Evolutionary conservation across 2,888 invertebrate genomes (phyloP), one percentile per base, ranked within the genome.

Genomic region (Ophion obscuratus): DNA sequence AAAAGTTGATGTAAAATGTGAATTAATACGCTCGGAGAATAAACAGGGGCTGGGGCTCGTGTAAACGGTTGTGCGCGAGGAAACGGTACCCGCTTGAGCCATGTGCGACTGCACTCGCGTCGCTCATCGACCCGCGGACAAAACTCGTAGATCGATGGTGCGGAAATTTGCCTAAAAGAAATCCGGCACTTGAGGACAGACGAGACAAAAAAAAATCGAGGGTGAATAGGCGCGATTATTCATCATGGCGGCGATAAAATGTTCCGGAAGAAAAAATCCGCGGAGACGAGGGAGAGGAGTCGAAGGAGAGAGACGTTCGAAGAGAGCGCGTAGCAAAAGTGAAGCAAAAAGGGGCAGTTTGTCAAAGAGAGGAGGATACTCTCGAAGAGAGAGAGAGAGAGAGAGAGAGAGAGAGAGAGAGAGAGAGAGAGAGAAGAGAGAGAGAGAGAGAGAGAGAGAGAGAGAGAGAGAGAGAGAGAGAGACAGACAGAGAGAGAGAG

Each of bases 291-390:
- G 10, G 17, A 57, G 67, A n/a, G 40, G 59, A 14, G 59, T 77
- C 67, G 67, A 57, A 24, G 66, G 66, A 67, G 24, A 24, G 57
- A 6, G 47, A 53, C 73, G 44, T 44, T 77, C 36, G 77, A 76
- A 7, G 77, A 76, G 71, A 62, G 73, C 57, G 44, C 67, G 31
- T 14, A 24, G 20, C 14, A 57, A 62, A 57, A 57, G 64, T 53
- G 62, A 66, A 53, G 47, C 3, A 40, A 71, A 79, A 66, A 47
- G 62, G 36, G 70, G 67, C 7, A 36, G 40, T 31, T 81, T 47
- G 70, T 47, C 24, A 57, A 87, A 85, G 83, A 83, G 83, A 86
- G 82, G 86, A 83, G 87, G 84, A 68, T 64, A 86, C 36, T 36
- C n/a, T 68, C 62, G 44, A 20, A 59, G 24, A 36, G 85, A 86